phyloP scores from a whole-genome alignment of 2,888 invertebrate species.

The Agonopterix arenella region DNA sequence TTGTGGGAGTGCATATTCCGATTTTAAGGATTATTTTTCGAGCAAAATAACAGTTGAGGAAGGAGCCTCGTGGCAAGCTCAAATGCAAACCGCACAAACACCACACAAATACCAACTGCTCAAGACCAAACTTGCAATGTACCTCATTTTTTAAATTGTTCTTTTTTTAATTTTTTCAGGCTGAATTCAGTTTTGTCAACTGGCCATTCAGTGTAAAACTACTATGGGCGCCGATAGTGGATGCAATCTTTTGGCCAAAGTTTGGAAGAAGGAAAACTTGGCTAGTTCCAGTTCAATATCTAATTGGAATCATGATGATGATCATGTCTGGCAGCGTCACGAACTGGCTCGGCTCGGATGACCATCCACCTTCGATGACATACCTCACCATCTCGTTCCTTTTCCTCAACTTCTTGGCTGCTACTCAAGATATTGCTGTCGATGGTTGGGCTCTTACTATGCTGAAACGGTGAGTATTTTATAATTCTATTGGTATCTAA shows the following conservation, averaged over 20 bases:
- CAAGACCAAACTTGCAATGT: too few relatives aligned
- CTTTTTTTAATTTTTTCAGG: conserved; percentile 68
- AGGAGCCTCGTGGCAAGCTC: too few relatives aligned
- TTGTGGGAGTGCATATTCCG: too few relatives aligned
- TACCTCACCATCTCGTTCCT: conserved; percentile 92
- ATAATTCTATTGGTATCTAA: too few relatives aligned
- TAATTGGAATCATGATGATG: conserved; percentile 94
- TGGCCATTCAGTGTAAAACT: conserved; percentile 97
- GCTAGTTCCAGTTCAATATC: conserved; percentile 95
- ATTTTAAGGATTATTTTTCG: too few relatives aligned
- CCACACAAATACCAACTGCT: too few relatives aligned
- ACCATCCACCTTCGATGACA: conserved; percentile 81
- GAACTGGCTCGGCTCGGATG: conserved; percentile 84
- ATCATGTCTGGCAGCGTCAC: conserved; percentile 86
- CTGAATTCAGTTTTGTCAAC: conserved; percentile 94
- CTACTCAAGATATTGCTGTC: conserved; percentile 99
- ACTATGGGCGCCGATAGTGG: conserved; percentile 99
- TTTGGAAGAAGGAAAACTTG: conserved; percentile 97
- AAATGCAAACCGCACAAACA: too few relatives aligned
- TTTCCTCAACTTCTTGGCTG: conserved; percentile 95
- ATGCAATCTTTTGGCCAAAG: conserved; percentile 88
- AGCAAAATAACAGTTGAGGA: too few relatives aligned
- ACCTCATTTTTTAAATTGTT: too few relatives aligned
- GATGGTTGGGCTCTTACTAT: conserved; percentile 99
- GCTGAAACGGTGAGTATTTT: conserved; percentile 93